These are phyloP conservation scores for Pterostichus niger DNA, from an alignment of 2,888 invertebrate species.

Conservation along the genomic window DNA sequence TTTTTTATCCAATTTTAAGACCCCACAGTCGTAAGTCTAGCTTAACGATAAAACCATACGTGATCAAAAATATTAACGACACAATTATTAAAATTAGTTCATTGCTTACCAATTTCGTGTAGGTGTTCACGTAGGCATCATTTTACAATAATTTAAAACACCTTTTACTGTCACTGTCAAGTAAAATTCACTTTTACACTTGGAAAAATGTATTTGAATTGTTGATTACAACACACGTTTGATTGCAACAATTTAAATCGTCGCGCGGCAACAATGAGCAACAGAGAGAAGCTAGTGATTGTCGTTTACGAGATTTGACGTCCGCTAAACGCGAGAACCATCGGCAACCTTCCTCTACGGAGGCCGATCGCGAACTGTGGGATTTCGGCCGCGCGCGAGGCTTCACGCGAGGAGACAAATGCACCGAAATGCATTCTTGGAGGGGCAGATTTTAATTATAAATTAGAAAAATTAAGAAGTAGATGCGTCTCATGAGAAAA, in stretches of 20 bases:
- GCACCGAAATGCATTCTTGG: slow-evolving; percentile 43
- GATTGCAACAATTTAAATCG: slow-evolving; percentile 20
- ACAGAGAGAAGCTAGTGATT: neutral
- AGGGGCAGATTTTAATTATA: slow-evolving; percentile 34
- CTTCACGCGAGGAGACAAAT: slow-evolving; percentile 15
- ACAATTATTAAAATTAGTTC: slow-evolving; percentile 50
- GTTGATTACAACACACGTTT: neutral
- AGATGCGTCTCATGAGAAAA: neutral
- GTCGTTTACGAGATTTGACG: slow-evolving; percentile 19
- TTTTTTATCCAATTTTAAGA: slow-evolving; percentile 51
- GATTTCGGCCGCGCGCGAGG: neutral
- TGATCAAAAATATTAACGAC: slow-evolving; percentile 46
- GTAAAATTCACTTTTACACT: neutral
- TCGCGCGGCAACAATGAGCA: slow-evolving; percentile 32
- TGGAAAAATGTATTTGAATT: neutral
- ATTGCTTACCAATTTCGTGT: slow-evolving; percentile 33
- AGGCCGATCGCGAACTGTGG: slow-evolving; percentile 40
- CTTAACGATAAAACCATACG: slow-evolving; percentile 29
- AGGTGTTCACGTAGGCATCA: slow-evolving; percentile 15
- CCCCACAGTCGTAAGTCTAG: slow-evolving; percentile 42
- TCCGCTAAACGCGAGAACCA: slow-evolving; percentile 8
- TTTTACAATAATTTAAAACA: slow-evolving; percentile 22
- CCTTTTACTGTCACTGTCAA: slow-evolving; percentile 10
- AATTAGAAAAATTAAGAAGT: slow-evolving; percentile 31
- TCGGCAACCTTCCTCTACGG: slow-evolving; percentile 19